Evolutionary conservation across 2,113 vertebrate species (phyloP).

Genomic region (Dolichallabes microphthalmus): DNA sequence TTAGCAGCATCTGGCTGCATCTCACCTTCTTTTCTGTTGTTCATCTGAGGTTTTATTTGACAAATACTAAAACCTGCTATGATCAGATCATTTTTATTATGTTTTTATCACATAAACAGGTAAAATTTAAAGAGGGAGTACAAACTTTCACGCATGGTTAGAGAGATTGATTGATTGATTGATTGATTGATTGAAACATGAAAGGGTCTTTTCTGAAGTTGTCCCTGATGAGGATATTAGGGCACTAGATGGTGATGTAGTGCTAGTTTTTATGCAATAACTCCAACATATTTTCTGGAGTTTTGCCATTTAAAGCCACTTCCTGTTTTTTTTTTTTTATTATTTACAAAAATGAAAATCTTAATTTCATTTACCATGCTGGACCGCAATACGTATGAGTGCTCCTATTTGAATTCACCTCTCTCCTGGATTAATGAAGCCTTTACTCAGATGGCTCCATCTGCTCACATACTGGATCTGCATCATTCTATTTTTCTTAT

Average conservation of each 20-base stretch:
- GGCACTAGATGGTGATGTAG: slow-evolving; percentile 16
- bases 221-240: background rate
- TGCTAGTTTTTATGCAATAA: background rate
- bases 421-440: background rate
- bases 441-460: background rate
- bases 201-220: background rate
- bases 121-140: no score
- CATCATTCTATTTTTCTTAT: background rate
- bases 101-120: no score
- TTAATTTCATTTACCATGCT: background rate
- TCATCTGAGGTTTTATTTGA: no score
- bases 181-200: background rate
- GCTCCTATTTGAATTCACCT: background rate
- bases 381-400: background rate
- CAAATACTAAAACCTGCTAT: no score
- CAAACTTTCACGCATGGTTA: no score
- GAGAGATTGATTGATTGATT: no score
- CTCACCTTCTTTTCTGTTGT: no score
- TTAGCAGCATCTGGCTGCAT: no score
- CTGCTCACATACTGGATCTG: background rate
- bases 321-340: background rate
- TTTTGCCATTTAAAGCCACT: background rate
- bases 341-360: background rate
- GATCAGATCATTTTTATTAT: no score
- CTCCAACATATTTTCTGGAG: background rate